Percentiles rank a stretch among this genome's conserved stretches.
Conservation (phyloP, 2,888 invertebrate genomes). For the Junonia oenone region DNA sequence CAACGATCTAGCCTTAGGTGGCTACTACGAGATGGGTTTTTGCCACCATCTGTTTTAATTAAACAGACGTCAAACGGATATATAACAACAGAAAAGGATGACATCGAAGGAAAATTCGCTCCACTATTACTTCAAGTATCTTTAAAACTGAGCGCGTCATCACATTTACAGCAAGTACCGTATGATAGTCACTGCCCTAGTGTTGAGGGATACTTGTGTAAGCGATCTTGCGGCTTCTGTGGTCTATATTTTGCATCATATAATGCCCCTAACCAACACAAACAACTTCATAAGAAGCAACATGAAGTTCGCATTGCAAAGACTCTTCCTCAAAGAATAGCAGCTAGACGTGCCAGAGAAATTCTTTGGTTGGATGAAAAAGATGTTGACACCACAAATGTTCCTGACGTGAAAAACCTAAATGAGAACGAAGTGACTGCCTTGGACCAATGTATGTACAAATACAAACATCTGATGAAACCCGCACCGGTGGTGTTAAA, state of each 20-base stretch:
- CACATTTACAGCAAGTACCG: slow-evolving; percentile 28
- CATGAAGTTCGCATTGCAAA: slow-evolving; percentile 22
- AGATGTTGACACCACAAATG: not conserved
- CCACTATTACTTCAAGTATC: slow-evolving; percentile 20
- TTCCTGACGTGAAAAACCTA: not conserved
- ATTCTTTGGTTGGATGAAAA: slow-evolving; percentile 19
- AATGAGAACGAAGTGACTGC: not conserved
- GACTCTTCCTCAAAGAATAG: slow-evolving; percentile 29
- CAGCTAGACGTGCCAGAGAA: slow-evolving; percentile 28
- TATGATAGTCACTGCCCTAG: slow-evolving; percentile 27
- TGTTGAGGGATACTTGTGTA: slow-evolving; percentile 24
- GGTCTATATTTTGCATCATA: slow-evolving; percentile 31
- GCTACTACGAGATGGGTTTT: slow-evolving; percentile 26
- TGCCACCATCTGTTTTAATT: slow-evolving; percentile 30
- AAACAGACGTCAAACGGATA: slow-evolving; percentile 25
- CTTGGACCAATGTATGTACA: too few species aligned
- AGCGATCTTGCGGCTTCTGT: slow-evolving; percentile 15
- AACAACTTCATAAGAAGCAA: slow-evolving; percentile 22
- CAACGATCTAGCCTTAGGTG: slow-evolving; percentile 25
- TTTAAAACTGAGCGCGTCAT: slow-evolving; percentile 22
- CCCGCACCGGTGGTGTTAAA: too few species aligned
- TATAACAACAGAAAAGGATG: slow-evolving; percentile 25
- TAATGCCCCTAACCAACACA: slow-evolving; percentile 30
- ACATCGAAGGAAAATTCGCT: slow-evolving; percentile 24
- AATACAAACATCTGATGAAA: too few species aligned